These are phyloP conservation scores for Apomyelois bistriatella DNA, from an alignment of 2,888 invertebrate genomes.

Conservation along the genomic window DNA sequence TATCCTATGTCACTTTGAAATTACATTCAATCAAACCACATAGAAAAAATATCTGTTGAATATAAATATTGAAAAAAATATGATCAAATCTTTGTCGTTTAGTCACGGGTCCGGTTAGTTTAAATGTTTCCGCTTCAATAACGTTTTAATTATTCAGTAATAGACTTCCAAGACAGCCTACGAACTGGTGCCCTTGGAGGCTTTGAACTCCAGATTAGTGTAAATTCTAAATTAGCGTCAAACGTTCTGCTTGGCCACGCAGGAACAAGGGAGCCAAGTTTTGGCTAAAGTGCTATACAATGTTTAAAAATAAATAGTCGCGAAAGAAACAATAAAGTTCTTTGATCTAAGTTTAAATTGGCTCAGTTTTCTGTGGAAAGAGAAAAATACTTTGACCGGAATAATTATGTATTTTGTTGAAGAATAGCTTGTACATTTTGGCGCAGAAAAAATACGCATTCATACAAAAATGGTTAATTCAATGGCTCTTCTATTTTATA, in stretches of 20 bases:
- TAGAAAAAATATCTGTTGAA: too few relatives aligned
- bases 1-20: too few relatives aligned
- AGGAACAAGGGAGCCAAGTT: slow-evolving; percentile 2
- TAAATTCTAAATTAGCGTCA: slow-evolving; percentile 2
- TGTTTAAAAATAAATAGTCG: not conserved
- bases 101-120: not conserved
- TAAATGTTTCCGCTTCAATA: slow-evolving; percentile 7
- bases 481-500: too few relatives aligned
- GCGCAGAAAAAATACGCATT: too few relatives aligned
- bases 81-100: not conserved
- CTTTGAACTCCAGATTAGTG: not conserved
- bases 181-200: slow-evolving; percentile 1
- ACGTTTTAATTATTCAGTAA: slow-evolving; percentile 4
- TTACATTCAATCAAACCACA: too few relatives aligned
- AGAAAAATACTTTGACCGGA: not conserved
- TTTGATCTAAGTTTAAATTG: not conserved
- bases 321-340: not conserved
- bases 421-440: too few relatives aligned
- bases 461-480: too few relatives aligned
- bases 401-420: too few relatives aligned
- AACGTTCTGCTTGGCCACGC: slow-evolving; percentile 4
- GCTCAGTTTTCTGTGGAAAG: not conserved
- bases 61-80: too few relatives aligned
- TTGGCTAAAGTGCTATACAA: not conserved
- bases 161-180: not conserved